Evolutionary conservation across 2,113 vertebrate genomes (phyloP).

Genomic region (Grus americana): DNA sequence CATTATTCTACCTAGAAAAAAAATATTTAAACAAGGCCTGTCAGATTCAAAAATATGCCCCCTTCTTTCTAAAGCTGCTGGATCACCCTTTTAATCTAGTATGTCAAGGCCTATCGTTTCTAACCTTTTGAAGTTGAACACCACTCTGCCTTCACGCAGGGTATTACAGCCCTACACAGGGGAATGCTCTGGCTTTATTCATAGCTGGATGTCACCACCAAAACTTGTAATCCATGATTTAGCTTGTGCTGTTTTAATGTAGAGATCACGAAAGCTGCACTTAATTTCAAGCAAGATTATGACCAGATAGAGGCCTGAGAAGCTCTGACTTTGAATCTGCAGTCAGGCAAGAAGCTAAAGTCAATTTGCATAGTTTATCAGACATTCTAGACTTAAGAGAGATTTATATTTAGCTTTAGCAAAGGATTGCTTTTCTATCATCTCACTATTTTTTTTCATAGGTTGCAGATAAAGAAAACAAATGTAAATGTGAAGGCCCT

Average conservation of each 20-base stretch:
- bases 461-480: constrained; percentile 15
- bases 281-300: neutral
- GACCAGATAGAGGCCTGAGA: neutral
- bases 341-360: neutral
- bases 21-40: neutral
- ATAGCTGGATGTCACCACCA: neutral
- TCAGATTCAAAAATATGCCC: neutral
- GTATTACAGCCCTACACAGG: neutral
- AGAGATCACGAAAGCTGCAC: neutral
- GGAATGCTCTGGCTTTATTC: neutral
- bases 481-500: neutral
- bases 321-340: neutral
- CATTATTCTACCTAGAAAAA: neutral
- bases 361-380: neutral
- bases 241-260: neutral
- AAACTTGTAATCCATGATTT: neutral
- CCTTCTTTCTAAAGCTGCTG: neutral
- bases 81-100: neutral
- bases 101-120: neutral
- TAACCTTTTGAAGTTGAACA: neutral
- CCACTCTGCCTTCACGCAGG: neutral
- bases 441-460: neutral
- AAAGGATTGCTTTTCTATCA: constrained; percentile 9
- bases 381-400: neutral
- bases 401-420: neutral